These are phyloP conservation scores for Hydrotaea diabolus DNA, from an alignment of 2,888 invertebrate species.

Conservation along the genomic window DNA sequence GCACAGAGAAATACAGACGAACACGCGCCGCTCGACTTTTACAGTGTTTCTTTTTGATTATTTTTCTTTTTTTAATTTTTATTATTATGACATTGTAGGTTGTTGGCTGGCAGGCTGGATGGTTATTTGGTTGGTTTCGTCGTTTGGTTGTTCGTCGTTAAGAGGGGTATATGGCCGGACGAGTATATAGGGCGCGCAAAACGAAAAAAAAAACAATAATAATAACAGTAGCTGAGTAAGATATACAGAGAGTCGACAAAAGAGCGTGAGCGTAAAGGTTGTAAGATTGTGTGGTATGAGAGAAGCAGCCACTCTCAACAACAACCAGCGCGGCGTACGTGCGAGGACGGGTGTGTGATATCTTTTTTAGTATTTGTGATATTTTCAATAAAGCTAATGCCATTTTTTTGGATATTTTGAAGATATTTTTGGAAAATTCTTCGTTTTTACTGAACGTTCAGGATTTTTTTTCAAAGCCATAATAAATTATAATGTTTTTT, in stretches of 20 bases:
- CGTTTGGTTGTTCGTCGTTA: not conserved
- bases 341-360: not conserved
- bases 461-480: too few species aligned
- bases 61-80: not conserved
- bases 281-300: too few species aligned
- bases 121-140: conserved; percentile 3
- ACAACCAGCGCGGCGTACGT: not conserved
- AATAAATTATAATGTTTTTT: not conserved
- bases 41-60: conserved; percentile 16
- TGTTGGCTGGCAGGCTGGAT: conserved; percentile 23
- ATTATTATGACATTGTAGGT: conserved; percentile 35
- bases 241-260: conserved; percentile 9
- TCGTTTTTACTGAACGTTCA: too few species aligned
- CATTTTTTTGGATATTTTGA: not conserved
- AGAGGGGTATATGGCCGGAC: not conserved
- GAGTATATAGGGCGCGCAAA: conserved; percentile 34
- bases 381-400: not conserved
- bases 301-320: too few species aligned
- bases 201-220: conserved; percentile 8
- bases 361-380: conserved; percentile 14
- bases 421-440: too few species aligned
- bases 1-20: conserved; percentile 15
- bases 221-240: conserved; percentile 17
- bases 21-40: conserved; percentile 17
- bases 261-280: not conserved